Evolutionary conservation across 30 jellyfish, hydroid and myxozoan species (phyloP).

Genomic region (Pseudorhiza aurosa): DNA sequence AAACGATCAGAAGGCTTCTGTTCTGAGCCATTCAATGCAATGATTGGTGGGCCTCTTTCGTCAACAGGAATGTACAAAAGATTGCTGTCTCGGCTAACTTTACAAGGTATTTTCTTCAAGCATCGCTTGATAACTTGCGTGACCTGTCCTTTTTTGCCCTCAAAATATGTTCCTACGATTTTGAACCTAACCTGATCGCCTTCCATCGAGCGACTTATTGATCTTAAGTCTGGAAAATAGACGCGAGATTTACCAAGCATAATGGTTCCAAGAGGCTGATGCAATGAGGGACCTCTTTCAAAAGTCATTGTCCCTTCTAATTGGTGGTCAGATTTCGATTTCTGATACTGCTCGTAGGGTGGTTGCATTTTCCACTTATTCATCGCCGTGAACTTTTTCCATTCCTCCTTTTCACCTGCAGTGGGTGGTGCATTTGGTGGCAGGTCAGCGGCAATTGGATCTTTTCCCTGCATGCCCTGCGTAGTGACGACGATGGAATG

Average conservation of each 20-base stretch:
- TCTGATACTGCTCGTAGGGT: conserved; percentile 10
- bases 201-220: conserved; percentile 43
- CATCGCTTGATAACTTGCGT: conserved; percentile 21
- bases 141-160: conserved; percentile 29
- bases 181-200: conserved; percentile 59
- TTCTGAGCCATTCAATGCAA: conserved; percentile 18
- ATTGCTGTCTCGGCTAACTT: conserved; percentile 17
- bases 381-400: background rate
- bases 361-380: conserved; percentile 2
- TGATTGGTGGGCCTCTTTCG: conserved; percentile 68
- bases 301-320: conserved; percentile 6
- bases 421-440: too few relatives aligned
- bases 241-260: conserved; percentile 9
- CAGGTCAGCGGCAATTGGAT: too few relatives aligned
- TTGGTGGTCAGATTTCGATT: background rate
- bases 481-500: too few relatives aligned
- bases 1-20: background rate
- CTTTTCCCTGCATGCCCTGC: too few relatives aligned
- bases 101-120: conserved; percentile 17
- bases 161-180: background rate
- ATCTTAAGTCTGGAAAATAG: conserved; percentile 22
- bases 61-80: conserved; percentile 44
- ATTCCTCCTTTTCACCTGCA: too few relatives aligned
- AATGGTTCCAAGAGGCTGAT: conserved; percentile 27
- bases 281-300: conserved; percentile 18